Percentiles rank a stretch among this genome's conserved stretches.
Conservation (phyloP, 2,797 vertebrate genomes). For the Parambassis ranga region DNA sequence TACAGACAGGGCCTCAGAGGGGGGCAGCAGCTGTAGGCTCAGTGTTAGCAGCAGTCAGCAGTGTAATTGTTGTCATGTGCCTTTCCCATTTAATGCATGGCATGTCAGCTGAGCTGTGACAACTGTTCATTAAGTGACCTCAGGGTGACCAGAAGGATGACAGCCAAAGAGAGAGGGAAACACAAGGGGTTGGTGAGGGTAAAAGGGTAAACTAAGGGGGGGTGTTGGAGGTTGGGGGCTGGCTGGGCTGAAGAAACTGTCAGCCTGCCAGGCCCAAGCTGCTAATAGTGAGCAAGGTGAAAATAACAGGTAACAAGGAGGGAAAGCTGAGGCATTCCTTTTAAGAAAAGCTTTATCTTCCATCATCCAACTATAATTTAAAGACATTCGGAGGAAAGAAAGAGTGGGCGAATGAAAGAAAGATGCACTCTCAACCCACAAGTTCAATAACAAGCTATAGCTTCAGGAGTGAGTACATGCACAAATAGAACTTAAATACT, state of each 20-base stretch:
- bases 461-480: neutral
- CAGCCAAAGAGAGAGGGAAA: neutral
- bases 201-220: neutral
- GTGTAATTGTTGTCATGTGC: constrained; percentile 48
- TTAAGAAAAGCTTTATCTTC: neutral
- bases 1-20: constrained; percentile 26
- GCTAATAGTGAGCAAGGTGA: constrained; percentile 9
- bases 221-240: neutral
- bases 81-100: constrained; percentile 14
- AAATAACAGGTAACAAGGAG: constrained; percentile 5
- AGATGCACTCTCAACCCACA: constrained; percentile 18
- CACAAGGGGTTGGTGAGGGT: neutral
- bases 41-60: constrained; percentile 57
- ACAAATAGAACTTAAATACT: neutral
- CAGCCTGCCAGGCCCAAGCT: constrained; percentile 18
- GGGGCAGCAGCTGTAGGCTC: constrained; percentile 37
- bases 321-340: neutral
- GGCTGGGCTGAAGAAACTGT: constrained; percentile 6
- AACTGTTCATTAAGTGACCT: constrained; percentile 46
- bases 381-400: neutral
- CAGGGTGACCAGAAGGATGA: constrained; percentile 23
- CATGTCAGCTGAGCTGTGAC: constrained; percentile 36
- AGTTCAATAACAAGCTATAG: constrained; percentile 7
- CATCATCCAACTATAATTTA: neutral
- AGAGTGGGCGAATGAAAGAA: neutral